A percentile compares a stretch with the other conserved stretches of the same genome.
Evolutionary conservation across 2,113 vertebrate genomes (phyloP).

Genomic region (Stegostoma tigrinum): DNA sequence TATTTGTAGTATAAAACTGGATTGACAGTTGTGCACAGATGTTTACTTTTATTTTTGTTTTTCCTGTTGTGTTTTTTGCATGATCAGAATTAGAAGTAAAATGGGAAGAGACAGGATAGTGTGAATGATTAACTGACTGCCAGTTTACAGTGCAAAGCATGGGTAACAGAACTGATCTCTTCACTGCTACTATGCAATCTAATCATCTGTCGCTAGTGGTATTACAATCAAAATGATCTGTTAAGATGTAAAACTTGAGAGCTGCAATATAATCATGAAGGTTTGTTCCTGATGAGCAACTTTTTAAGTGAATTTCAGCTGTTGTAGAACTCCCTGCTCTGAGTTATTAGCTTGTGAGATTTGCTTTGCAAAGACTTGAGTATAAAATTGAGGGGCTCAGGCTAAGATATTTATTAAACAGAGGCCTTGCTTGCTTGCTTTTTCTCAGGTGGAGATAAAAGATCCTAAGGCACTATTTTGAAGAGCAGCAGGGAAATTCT

Average conservation of each 20-base stretch:
- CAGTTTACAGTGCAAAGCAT: background rate
- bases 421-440: background rate
- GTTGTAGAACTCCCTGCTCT: background rate
- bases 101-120: background rate
- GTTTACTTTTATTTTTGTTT: no score
- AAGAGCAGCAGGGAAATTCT: background rate
- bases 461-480: background rate
- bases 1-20: slow-evolving; percentile 15
- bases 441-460: background rate
- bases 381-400: background rate
- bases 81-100: background rate
- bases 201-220: background rate
- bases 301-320: background rate
- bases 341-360: background rate
- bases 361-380: background rate
- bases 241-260: background rate
- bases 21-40: background rate
- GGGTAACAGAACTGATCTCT: background rate
- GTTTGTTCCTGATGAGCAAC: background rate
- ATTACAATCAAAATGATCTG: background rate
- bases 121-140: background rate
- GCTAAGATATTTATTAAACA: no score
- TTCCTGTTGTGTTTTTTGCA: background rate
- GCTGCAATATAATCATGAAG: slow-evolving; percentile 5
- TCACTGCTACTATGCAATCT: slow-evolving; percentile 32